A percentile compares a stretch with the other conserved stretches of the same genome.
phyloP scores from a whole-genome alignment of 2,113 vertebrate genomes.

The Callionymus lyra region DNA sequence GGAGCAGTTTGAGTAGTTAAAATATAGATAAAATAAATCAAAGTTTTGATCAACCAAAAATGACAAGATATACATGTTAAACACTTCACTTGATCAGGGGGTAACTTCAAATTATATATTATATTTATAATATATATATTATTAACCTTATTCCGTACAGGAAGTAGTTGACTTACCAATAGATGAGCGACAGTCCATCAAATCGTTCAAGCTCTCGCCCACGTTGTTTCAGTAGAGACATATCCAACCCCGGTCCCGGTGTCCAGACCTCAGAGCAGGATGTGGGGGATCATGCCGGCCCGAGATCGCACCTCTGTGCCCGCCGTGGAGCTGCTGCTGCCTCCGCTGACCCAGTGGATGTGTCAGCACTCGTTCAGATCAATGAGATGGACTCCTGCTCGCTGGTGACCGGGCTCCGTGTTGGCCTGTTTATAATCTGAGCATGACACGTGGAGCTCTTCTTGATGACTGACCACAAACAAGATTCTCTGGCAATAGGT shows the following conservation, averaged over 20 bases:
- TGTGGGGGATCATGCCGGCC: not conserved
- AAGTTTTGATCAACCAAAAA: too few species aligned
- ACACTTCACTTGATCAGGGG: too few species aligned
- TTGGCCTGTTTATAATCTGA: slow-evolving; percentile 30
- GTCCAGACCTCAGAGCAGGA: not conserved
- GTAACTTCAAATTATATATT: too few species aligned
- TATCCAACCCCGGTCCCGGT: slow-evolving; percentile 27
- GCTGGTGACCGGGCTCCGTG: slow-evolving; percentile 1
- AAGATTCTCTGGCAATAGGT: too few species aligned
- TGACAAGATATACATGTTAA: too few species aligned
- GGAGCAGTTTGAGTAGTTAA: too few species aligned
- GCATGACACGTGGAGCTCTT: slow-evolving; percentile 15
- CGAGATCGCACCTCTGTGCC: not conserved
- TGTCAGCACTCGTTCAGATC: slow-evolving; percentile 47
- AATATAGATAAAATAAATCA: too few species aligned
- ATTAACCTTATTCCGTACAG: too few species aligned
- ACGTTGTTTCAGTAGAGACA: slow-evolving; percentile 70
- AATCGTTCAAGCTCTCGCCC: slow-evolving; percentile 71
- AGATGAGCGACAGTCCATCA: slow-evolving; percentile 79
- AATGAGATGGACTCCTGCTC: slow-evolving; percentile 8
- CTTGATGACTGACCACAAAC: too few species aligned
- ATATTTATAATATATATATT: too few species aligned
- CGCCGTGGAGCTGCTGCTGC: not conserved
- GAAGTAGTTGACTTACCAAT: slow-evolving; percentile 66
- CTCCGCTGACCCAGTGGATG: slow-evolving; percentile 33